These are phyloP conservation scores for Eurytoma californica DNA, from an alignment of 2,888 invertebrate genomes.

Conservation along the genomic window DNA sequence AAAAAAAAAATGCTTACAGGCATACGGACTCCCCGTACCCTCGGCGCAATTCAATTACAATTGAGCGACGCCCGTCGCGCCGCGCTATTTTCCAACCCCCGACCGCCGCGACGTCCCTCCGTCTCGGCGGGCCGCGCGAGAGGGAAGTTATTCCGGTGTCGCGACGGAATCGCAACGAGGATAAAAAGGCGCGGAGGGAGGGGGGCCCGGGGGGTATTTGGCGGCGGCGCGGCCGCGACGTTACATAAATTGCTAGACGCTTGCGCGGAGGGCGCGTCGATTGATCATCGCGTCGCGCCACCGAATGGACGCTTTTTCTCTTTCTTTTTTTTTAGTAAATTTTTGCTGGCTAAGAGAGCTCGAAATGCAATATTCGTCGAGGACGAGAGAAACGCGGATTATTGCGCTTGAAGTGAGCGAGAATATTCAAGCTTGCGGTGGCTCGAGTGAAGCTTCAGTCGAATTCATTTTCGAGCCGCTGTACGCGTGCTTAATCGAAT, in stretches of 20 bases:
- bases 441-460: too few relatives aligned
- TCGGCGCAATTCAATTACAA: too few relatives aligned
- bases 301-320: neutral
- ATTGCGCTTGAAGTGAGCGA: too few relatives aligned
- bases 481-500: too few relatives aligned
- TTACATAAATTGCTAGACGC: slow-evolving; percentile 52
- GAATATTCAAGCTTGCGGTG: too few relatives aligned
- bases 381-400: too few relatives aligned
- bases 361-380: too few relatives aligned
- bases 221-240: neutral
- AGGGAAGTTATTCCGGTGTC: slow-evolving; percentile 57
- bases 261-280: neutral
- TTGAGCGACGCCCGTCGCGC: slow-evolving; percentile 12
- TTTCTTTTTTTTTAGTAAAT: too few relatives aligned
- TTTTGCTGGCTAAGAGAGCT: too few relatives aligned
- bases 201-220: slow-evolving; percentile 33
- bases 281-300: slow-evolving; percentile 1
- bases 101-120: neutral
- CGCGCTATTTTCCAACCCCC: neutral
- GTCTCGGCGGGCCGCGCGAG: neutral
- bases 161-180: slow-evolving; percentile 46
- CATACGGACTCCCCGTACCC: too few relatives aligned
- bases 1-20: too few relatives aligned
- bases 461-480: too few relatives aligned
- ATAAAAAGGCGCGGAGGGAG: slow-evolving; percentile 32